Evolutionary conservation across 2,113 vertebrate species (phyloP).

Genomic region (Dipodomys spectabilis): DNA sequence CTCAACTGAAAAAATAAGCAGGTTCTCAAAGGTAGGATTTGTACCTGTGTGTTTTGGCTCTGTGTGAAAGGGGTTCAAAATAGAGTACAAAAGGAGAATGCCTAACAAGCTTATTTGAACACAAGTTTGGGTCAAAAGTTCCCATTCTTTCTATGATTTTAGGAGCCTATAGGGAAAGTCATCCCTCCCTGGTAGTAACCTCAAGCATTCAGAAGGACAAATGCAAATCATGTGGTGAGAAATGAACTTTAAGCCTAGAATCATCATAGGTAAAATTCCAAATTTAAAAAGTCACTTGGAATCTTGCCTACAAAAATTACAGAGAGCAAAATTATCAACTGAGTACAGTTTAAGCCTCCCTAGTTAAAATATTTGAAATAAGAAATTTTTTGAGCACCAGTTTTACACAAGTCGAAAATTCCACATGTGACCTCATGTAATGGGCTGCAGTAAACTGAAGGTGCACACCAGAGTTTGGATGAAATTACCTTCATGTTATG

Average conservation of each 20-base stretch:
- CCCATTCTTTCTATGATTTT: constrained; percentile 3
- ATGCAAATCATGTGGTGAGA: neutral
- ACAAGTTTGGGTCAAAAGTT: constrained; percentile 10
- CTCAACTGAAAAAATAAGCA: constrained; percentile 11
- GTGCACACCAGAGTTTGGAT: neutral
- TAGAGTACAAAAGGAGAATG: neutral
- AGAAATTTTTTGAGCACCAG: neutral
- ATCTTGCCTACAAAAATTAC: constrained; percentile 14
- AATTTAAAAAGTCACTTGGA: constrained; percentile 4
- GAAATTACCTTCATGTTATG: neutral
- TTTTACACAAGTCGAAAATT: neutral
- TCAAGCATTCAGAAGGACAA: constrained; percentile 20
- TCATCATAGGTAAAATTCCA: constrained; percentile 48
- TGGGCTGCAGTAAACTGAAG: neutral
- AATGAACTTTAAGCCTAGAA: constrained; percentile 30
- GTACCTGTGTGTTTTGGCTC: neutral
- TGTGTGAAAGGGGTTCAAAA: neutral
- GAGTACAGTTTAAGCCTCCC: neutral
- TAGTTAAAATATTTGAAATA: neutral
- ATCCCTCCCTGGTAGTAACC: neutral
- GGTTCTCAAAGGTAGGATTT: neutral
- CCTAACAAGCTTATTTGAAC: neutral
- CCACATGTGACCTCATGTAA: neutral
- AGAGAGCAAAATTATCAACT: constrained; percentile 41
- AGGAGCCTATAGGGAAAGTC: neutral